A percentile compares a stretch with the other conserved stretches of the same genome.
These are phyloP conservation scores for Schizopygopsis malacanthus DNA, from an alignment of 2,797 vertebrate species.

Conservation along the genomic window DNA sequence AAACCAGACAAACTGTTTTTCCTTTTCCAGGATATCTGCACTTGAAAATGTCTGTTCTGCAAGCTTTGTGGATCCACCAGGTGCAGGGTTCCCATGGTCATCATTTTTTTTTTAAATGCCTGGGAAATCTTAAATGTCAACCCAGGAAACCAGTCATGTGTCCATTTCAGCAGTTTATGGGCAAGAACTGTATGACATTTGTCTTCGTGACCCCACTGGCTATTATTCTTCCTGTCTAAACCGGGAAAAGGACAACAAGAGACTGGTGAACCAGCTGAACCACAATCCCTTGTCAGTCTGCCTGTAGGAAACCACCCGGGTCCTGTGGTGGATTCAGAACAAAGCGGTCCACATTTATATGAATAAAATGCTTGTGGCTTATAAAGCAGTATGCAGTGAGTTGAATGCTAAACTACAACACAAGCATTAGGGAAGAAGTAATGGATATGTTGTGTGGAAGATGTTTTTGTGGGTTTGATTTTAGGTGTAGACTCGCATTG, in stretches of 20 bases:
- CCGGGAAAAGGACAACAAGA: conserved; percentile 34
- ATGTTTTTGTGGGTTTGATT: conserved; percentile 32
- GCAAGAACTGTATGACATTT: conserved; percentile 25
- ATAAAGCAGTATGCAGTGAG: not conserved
- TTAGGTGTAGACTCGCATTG: conserved; percentile 3
- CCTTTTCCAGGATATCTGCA: not conserved
- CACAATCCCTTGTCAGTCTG: conserved; percentile 21
- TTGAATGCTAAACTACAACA: not conserved
- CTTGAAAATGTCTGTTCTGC: conserved; percentile 3
- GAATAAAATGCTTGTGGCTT: conserved; percentile 6
- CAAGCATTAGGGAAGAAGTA: not conserved
- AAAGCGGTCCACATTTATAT: conserved; percentile 10
- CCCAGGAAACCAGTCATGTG: not conserved
- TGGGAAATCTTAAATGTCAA: not conserved
- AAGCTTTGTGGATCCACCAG: not conserved
- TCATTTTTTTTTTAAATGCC: no score
- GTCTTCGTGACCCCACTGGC: conserved; percentile 1
- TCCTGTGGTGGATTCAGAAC: conserved; percentile 12
- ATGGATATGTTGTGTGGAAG: conserved; percentile 2
- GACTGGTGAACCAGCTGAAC: conserved; percentile 1
- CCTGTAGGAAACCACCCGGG: conserved; percentile 5
- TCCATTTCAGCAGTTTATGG: not conserved
- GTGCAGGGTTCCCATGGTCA: not conserved
- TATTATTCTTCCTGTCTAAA: conserved; percentile 38
- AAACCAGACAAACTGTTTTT: not conserved